Percentiles rank a stretch among this genome's conserved stretches.
Conservation (phyloP, 2,888 invertebrate species). For the Griposia aprilina region DNA sequence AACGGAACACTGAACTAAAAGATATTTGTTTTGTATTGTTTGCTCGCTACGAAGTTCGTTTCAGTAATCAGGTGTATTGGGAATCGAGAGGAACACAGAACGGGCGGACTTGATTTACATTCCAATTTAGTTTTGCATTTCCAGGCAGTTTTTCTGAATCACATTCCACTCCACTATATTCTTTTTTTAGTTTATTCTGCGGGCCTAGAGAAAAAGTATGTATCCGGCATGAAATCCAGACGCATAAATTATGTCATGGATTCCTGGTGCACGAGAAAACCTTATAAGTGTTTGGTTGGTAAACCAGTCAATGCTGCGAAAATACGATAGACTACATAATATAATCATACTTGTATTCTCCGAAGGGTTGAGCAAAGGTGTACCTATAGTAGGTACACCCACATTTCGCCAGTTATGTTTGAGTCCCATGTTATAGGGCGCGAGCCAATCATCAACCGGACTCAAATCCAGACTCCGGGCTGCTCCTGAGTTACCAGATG, state of each 20-base stretch:
- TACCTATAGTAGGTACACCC: no score
- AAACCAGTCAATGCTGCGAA: constrained; percentile 43
- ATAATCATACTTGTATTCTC: no score
- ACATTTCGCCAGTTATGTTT: no score
- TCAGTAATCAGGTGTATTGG: constrained; percentile 84
- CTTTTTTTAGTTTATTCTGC: constrained; percentile 63
- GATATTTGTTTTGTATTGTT: constrained; percentile 69
- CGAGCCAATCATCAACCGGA: no score
- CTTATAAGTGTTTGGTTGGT: constrained; percentile 62
- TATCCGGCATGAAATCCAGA: constrained; percentile 36
- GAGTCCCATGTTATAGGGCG: no score
- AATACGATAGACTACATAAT: constrained; percentile 52
- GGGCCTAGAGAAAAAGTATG: constrained; percentile 41
- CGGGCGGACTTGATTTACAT: constrained; percentile 87
- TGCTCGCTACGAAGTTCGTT: constrained; percentile 75
- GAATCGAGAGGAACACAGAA: constrained; percentile 79
- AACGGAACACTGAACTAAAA: constrained; percentile 58
- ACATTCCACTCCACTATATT: constrained; percentile 71
- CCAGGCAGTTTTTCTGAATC: constrained; percentile 77
- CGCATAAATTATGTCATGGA: constrained; percentile 56
- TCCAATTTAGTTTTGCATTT: constrained; percentile 85
- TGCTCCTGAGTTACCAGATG: no score
- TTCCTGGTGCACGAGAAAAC: constrained; percentile 22
- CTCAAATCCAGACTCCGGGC: no score
- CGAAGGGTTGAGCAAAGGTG: no score